Base-by-base conservation (phyloP, 2,113 vertebrate genomes). In the Tretioscincus oriximinensis region DNA sequence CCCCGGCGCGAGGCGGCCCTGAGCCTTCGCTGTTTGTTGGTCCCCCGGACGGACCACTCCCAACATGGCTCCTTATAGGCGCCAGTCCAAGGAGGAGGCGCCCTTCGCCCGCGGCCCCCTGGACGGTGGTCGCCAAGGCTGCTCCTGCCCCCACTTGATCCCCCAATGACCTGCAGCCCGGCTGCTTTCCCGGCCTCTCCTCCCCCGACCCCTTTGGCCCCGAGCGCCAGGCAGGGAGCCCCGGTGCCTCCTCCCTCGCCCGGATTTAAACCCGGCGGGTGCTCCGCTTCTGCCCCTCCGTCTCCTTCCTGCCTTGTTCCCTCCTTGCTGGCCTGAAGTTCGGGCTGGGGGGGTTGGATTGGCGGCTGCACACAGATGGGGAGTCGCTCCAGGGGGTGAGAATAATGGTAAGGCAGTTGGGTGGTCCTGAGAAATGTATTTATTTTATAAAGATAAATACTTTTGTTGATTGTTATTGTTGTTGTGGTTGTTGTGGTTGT, bases 391-490 rank as follows among this genome's bases (percentile, higher is more conserved):
- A 7, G 78, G 5, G 65, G 26, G 83, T 74, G 81, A 83, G 68
- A 28, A 90, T 90, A 28, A 90, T 90, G 90, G 90, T 91, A 86
- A 66, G 88, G 41, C 54, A 7, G 0, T 29, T 63, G 12, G 24
- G 0, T 31, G 9, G 3, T 1, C 28, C 9, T 26, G 22, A 45
- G 20, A n/a, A 28, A 16, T 72, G 9, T 58, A 18, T 58, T 58
- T 58, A 6, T 9, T 16, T 16, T 9, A 41, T 41, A 41, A 41
- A 41, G 5, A 41, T 41, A 41, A 5, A 41, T 41, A 5, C 5
- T 41, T 2, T 41, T 41, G 35, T 41, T 41, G 35, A n/a, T 41
- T 2, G 35, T 4, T 41, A 41, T 41, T 41, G 35, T 41, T 41
- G 35, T 41, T 41, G 35, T 41, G 35, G 35, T 41, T 41, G 35